Percentiles rank a stretch among this genome's conserved stretches.
Conservation (phyloP, 92 coral and sea anemone species). For the Chrysogorgia sp. region DNA sequence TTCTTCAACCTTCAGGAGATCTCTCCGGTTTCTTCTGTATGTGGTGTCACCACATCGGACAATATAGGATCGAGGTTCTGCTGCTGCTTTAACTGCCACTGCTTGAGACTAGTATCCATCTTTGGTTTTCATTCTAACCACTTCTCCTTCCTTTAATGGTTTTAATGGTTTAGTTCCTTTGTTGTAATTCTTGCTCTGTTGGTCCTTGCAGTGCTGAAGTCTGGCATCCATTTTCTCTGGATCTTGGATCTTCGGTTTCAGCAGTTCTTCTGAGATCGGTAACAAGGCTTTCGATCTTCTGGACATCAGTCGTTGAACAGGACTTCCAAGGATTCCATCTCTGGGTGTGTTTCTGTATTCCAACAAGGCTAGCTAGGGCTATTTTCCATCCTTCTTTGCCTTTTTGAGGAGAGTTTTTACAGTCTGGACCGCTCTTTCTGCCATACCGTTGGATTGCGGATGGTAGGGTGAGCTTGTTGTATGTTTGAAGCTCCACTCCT, state of each 20-base stretch:
- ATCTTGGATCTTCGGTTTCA: not conserved
- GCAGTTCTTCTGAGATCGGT: conserved; percentile 4
- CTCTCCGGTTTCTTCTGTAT: conserved; percentile 19
- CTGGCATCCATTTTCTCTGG: too few relatives aligned
- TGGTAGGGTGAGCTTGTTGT: not conserved
- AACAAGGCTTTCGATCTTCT: conserved; percentile 9
- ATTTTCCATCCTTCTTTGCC: not conserved
- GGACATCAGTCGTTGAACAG: conserved; percentile 11
- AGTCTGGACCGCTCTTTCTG: conserved; percentile 11
- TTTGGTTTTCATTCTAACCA: not conserved
- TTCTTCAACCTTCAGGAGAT: too few relatives aligned
- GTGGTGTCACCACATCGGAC: not conserved
- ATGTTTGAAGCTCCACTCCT: conserved; percentile 1
- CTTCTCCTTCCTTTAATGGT: conserved; percentile 8
- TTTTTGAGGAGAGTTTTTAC: conserved; percentile 9
- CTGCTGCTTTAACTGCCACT: not conserved
- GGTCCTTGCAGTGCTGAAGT: too few relatives aligned
- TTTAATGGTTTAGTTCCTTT: not conserved
- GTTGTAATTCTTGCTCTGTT: too few relatives aligned
- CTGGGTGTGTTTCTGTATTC: conserved; percentile 11
- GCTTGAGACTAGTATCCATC: conserved; percentile 9
- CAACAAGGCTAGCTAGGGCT: not conserved
- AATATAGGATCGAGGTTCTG: too few relatives aligned
- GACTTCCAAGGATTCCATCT: conserved; percentile 12
- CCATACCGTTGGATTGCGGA: not conserved